Base-by-base conservation (phyloP, 2,113 vertebrate species). In the Thamnaconus septentrionalis region DNA sequence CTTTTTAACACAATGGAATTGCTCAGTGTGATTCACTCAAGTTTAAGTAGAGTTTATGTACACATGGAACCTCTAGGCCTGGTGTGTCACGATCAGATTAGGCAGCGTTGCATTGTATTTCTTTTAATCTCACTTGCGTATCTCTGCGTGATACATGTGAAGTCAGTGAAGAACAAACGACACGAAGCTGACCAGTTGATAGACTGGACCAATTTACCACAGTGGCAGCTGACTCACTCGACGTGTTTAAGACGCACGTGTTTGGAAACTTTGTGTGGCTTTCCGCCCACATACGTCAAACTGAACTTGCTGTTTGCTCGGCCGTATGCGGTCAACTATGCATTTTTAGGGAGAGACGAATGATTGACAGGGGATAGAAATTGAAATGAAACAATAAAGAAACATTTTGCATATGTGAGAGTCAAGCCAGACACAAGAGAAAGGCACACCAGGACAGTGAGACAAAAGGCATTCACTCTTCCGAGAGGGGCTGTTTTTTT, bases 181-280 rank as follows among this genome's bases (percentile, higher is more conserved):
- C 51, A 61, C 31, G 6, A 41, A 71, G 49, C 31, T n/a, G 49
- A 48, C 11, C 43, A 11, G 6, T 49, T 51, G 12, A 42, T 3
- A 7, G 51, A 5, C 46, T 48, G 4, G 18, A 31, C 18, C 18
- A 31, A 31, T 31, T 31, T 31, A 31, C 18, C 18, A 31, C 1
- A 31, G 18, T 2, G 18, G 18, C 18, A 2, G 43, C 47, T 86
- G 76, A 82, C 63, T 83, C 82, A 82, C 52, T 50, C 12, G 18
- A 59, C 18, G 39, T 31, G 56, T 4, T 3, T 56, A 6, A 65
- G 47, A 69, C 44, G 47, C 58, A 76, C 53, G 7, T 60, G 66
- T 8, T 40, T 44, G 66, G 64, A 73, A 79, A 75, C 49, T 70
- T 55, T 67, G 47, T 4, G 47, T 1, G n/a, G 50, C 50, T 52